Evolutionary conservation across 2,113 vertebrate genomes (phyloP).

Genomic region (Cinclus cinclus): DNA sequence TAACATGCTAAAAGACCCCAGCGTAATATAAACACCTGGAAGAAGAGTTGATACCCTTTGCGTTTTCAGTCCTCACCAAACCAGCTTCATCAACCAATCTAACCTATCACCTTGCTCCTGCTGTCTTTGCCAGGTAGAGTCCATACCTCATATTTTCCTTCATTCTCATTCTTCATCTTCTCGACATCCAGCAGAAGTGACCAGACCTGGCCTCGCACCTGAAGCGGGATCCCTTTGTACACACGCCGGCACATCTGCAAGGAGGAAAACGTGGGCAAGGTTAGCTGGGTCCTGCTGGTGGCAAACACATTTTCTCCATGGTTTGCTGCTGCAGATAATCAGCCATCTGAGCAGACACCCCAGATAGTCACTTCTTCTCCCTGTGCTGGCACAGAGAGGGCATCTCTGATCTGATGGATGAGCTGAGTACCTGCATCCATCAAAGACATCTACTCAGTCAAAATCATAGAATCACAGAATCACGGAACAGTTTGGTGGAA

Average conservation of each 20-base stretch:
- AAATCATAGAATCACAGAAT: background rate
- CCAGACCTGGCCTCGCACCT: conserved; percentile 91
- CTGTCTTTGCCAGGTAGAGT: background rate
- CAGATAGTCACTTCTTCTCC: background rate
- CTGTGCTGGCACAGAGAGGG: fast-evolving
- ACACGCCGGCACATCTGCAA: conserved; percentile 86
- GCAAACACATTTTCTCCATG: background rate
- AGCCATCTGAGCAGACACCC: background rate
- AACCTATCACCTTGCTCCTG: background rate
- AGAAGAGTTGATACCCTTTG: background rate
- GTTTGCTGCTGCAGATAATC: background rate
- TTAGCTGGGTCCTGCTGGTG: background rate
- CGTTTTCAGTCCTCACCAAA: background rate
- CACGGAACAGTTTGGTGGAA: background rate
- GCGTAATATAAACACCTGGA: background rate
- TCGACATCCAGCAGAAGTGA: conserved; percentile 85
- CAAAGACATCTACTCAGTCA: background rate
- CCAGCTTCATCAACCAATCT: background rate
- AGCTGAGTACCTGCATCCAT: background rate
- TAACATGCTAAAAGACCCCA: background rate
- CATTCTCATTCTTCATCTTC: conserved; percentile 81
- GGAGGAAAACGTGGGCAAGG: fast-evolving
- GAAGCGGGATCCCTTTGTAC: conserved; percentile 91
- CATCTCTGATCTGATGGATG: background rate
- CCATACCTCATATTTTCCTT: conserved; percentile 80